phyloP scores from a whole-genome alignment of 1,140 invertebrate species.

The Drosophila kanapiae region DNA sequence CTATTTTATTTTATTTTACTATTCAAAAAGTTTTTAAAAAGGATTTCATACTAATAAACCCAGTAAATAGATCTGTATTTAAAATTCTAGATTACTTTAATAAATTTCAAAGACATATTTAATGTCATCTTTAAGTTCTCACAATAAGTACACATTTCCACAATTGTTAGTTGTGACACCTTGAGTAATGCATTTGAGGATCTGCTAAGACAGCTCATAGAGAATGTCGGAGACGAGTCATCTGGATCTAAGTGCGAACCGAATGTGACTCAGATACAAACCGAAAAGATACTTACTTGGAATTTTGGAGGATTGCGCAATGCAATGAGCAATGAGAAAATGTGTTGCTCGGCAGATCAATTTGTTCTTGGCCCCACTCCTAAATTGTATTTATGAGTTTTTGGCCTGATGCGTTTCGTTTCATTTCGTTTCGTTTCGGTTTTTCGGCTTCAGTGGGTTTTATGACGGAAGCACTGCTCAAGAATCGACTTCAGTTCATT shows the following conservation, averaged over 20 bases:
- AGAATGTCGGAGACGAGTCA: slow-evolving; percentile 10
- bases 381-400: slow-evolving; percentile 56
- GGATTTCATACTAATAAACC: too few species aligned
- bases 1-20: too few species aligned
- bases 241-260: slow-evolving; percentile 10
- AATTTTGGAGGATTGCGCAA: slow-evolving; percentile 40
- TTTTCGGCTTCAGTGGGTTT: slow-evolving; percentile 80
- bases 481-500: slow-evolving; percentile 63
- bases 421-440: slow-evolving; percentile 63
- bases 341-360: slow-evolving; percentile 22
- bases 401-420: slow-evolving; percentile 54
- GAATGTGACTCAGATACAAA: slow-evolving; percentile 17
- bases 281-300: slow-evolving; percentile 22
- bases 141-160: neutral
- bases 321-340: slow-evolving; percentile 41
- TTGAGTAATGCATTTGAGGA: slow-evolving; percentile 29
- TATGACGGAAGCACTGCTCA: slow-evolving; percentile 68
- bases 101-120: too few species aligned
- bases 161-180: slow-evolving; percentile 7
- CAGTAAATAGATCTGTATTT: too few species aligned
- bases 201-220: slow-evolving; percentile 33
- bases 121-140: too few species aligned
- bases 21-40: too few species aligned
- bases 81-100: too few species aligned
- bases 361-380: slow-evolving; percentile 30